Evolutionary conservation across 2,888 invertebrate genomes (phyloP).

Genomic region (Busseola fusca): DNA sequence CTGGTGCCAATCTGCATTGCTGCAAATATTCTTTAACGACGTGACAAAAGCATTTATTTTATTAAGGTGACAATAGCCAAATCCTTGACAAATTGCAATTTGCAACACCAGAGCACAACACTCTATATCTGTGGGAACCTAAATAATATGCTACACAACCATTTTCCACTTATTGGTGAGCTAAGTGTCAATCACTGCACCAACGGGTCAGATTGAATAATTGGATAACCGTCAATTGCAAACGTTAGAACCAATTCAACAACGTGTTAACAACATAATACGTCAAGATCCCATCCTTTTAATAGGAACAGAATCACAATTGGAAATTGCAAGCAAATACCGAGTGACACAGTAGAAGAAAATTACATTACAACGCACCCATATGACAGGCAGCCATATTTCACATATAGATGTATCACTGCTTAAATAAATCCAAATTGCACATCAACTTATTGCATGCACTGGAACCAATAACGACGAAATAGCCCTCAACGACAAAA

Average conservation of each 20-base stretch:
- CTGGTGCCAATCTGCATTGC: constrained; percentile 2
- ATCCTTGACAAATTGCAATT: constrained; percentile 31
- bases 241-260: constrained; percentile 37
- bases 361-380: constrained; percentile 43
- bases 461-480: constrained; percentile 63
- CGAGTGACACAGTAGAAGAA: constrained; percentile 11
- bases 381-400: constrained; percentile 34
- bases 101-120: constrained; percentile 13
- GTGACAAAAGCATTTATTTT: constrained; percentile 21
- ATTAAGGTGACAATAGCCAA: constrained; percentile 13
- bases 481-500: constrained; percentile 82
- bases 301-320: constrained; percentile 31
- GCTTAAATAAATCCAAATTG: constrained; percentile 66
- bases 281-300: constrained; percentile 25
- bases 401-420: constrained; percentile 49
- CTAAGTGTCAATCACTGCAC: constrained; percentile 58
- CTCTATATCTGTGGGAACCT: constrained; percentile 15
- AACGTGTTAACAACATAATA: constrained; percentile 41
- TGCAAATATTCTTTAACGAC: constrained; percentile 18
- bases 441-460: constrained; percentile 73
- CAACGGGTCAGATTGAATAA: constrained; percentile 42
- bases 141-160: constrained; percentile 19
- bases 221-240: constrained; percentile 49
- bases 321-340: constrained; percentile 44
- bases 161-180: constrained; percentile 33